A percentile compares a stretch with the other conserved stretches of the same genome.
phyloP scores from a whole-genome alignment of 2,888 invertebrate species.

The Acrobasis repandana region DNA sequence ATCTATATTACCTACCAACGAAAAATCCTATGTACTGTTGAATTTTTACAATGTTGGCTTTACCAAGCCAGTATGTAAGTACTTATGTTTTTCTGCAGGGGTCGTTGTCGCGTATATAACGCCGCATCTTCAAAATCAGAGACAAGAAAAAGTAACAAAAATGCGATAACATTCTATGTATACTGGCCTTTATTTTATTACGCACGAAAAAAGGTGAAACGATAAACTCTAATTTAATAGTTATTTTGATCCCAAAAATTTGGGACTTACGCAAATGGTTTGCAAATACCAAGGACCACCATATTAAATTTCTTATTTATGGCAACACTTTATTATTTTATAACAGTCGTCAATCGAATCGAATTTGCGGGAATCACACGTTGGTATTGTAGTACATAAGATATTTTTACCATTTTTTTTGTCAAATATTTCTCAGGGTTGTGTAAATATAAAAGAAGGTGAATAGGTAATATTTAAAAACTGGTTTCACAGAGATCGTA shows the following conservation, averaged over 20 bases:
- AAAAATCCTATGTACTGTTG: too few relatives aligned
- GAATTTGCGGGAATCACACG: background rate
- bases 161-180: background rate
- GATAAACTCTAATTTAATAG: constrained; percentile 5
- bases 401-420: background rate
- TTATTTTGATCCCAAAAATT: constrained; percentile 1
- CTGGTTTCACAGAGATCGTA: too few relatives aligned
- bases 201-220: constrained; percentile 10
- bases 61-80: too few relatives aligned
- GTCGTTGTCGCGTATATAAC: too few relatives aligned
- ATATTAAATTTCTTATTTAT: background rate
- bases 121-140: background rate
- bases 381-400: background rate
- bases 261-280: background rate
- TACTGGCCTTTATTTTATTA: background rate
- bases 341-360: background rate
- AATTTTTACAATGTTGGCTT: too few relatives aligned
- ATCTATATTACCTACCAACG: too few relatives aligned
- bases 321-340: constrained; percentile 4
- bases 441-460: too few relatives aligned
- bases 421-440: background rate
- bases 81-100: too few relatives aligned
- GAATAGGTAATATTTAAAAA: background rate
- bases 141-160: background rate
- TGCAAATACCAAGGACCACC: constrained; percentile 1